Percentiles rank a stretch among this genome's conserved stretches.
Evolutionary conservation across 2,113 vertebrate genomes (phyloP).

Genomic region (Dasyprocta punctata): DNA sequence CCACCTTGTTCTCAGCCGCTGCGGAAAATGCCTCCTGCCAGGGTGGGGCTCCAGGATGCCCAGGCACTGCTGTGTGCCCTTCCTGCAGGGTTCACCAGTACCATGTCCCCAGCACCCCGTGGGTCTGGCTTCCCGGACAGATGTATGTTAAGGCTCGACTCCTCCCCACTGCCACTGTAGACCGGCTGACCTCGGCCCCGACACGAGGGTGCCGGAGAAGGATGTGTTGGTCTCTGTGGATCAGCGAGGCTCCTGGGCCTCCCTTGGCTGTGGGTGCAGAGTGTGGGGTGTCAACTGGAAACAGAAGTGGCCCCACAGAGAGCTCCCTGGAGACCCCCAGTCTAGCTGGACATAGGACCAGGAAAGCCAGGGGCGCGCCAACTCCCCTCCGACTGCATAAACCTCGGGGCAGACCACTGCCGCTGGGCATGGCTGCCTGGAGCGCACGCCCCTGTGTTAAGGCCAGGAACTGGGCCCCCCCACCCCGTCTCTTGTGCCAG

Average conservation of each 20-base stretch:
- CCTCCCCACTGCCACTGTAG: not conserved
- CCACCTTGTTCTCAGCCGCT: not conserved
- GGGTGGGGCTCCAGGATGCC: not conserved
- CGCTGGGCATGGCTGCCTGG: accelerated
- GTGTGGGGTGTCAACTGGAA: not conserved
- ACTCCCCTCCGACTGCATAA: not conserved
- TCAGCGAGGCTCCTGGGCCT: too few relatives aligned
- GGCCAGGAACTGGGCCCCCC: not conserved
- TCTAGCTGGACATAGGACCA: too few relatives aligned
- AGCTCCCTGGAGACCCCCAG: not conserved
- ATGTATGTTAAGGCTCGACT: not conserved
- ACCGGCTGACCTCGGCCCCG: accelerated
- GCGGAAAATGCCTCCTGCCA: not conserved
- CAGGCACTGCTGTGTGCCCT: not conserved
- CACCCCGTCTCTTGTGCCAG: not conserved
- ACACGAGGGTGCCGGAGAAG: too few relatives aligned
- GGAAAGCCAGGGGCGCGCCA: not conserved
- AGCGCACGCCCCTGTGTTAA: not conserved
- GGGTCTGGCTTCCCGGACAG: not conserved
- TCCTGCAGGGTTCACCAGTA: not conserved
- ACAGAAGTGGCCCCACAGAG: not conserved
- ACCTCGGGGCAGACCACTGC: accelerated
- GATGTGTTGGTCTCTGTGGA: too few relatives aligned
- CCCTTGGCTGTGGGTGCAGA: not conserved
- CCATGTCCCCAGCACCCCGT: not conserved